A percentile compares a stretch with the other conserved stretches of the same genome.
Conservation (phyloP, 2,888 invertebrate species). For the Hetaerina titia region DNA sequence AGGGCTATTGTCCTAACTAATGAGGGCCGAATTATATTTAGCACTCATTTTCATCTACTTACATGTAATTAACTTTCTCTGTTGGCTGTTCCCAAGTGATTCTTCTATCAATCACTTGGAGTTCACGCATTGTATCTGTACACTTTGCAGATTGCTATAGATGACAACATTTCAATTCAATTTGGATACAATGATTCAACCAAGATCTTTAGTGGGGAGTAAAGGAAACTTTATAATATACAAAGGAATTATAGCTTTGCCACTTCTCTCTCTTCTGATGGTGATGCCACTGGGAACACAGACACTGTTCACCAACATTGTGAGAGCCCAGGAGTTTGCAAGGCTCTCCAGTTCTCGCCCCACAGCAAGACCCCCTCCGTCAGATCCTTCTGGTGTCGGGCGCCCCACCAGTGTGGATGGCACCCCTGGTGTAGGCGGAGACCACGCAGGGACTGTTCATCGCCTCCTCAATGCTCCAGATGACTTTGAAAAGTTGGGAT, state of each 20-base stretch:
- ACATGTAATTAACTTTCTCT: no score
- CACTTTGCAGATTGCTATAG: no score
- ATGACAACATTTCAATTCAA: no score
- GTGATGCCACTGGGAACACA: neutral
- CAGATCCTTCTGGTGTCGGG: neutral
- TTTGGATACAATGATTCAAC: no score
- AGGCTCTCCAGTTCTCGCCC: slow-evolving; percentile 45
- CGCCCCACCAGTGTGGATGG: slow-evolving; percentile 10
- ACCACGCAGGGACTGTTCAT: slow-evolving; percentile 42
- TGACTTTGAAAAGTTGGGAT: slow-evolving; percentile 57
- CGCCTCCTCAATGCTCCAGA: slow-evolving; percentile 61
- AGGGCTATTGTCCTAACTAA: no score
- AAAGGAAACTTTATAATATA: no score
- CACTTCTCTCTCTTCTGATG: neutral
- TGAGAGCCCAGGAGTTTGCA: slow-evolving; percentile 49
- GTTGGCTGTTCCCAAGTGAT: no score
- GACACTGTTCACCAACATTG: slow-evolving; percentile 57
- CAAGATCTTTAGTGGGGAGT: no score
- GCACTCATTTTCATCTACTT: no score
- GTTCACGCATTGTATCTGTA: no score
- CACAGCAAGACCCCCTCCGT: neutral
- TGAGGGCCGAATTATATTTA: no score
- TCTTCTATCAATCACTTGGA: no score
- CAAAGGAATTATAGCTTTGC: neutral
- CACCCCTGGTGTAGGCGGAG: neutral